Conservation (phyloP, 2,797 vertebrate genomes). For the Ataeniobius toweri region DNA sequence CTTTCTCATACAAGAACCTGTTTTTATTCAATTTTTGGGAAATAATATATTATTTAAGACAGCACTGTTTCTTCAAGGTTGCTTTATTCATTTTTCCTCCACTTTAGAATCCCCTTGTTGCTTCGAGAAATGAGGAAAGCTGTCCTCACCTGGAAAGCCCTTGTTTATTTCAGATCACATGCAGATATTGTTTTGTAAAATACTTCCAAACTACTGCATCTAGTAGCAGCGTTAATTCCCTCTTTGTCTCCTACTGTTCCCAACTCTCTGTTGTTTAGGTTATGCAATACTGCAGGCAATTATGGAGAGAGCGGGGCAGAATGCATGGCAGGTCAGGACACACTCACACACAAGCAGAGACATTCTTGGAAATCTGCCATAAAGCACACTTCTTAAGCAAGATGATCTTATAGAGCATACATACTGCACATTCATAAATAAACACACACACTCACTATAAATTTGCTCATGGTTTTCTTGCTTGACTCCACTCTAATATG, state of each 20-base stretch:
- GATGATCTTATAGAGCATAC: constrained; percentile 4
- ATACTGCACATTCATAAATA: constrained; percentile 3
- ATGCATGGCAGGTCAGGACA: constrained; percentile 91
- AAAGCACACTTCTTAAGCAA: constrained; percentile 21
- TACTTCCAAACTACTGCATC: constrained; percentile 10
- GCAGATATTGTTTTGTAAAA: constrained; percentile 13
- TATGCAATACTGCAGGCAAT: constrained; percentile 98
- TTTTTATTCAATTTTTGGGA: not conserved
- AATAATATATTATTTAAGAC: not conserved
- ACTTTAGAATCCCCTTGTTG: constrained; percentile 4
- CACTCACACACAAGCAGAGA: constrained; percentile 34
- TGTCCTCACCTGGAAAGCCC: constrained; percentile 13
- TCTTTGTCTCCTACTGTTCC: constrained; percentile 7
- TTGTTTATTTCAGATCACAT: constrained; percentile 13
- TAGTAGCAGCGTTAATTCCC: constrained; percentile 21
- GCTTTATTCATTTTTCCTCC: not conserved
- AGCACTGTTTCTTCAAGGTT: not conserved
- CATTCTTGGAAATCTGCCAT: constrained; percentile 35
- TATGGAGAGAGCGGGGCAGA: constrained; percentile 97
- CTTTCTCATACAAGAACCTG: not conserved
- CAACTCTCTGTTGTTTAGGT: constrained; percentile 81
- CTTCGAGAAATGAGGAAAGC: constrained; percentile 20
- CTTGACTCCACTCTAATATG: constrained; percentile 2
- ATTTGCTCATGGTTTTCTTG: constrained; percentile 15
- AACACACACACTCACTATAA: constrained; percentile 7